Conservation (phyloP, 2,797 vertebrate species). For the Eulemur mongoz region DNA sequence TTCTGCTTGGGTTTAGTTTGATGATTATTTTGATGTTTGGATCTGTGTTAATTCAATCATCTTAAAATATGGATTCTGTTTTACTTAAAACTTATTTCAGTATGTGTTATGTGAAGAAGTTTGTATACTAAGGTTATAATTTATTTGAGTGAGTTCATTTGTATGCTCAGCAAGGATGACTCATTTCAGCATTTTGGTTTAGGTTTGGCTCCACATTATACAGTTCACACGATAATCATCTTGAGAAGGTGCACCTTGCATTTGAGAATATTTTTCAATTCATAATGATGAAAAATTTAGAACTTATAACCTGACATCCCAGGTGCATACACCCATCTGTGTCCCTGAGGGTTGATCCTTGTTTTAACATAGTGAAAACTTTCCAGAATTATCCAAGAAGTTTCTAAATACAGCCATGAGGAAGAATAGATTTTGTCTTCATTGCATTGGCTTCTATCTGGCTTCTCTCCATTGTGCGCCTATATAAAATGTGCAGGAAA, state of each 20-base stretch:
- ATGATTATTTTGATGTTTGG: background rate
- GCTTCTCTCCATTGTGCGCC: background rate
- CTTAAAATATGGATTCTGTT: background rate
- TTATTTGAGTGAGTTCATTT: background rate
- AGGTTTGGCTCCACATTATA: background rate
- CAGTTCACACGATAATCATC: background rate
- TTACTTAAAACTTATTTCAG: background rate
- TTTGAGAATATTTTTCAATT: background rate
- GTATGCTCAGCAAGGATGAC: background rate
- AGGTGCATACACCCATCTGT: no score
- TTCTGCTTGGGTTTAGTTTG: background rate
- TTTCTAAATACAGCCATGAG: no score
- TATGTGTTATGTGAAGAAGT: background rate
- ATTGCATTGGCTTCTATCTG: fast-evolving
- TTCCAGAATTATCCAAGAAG: background rate
- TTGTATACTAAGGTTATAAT: no score
- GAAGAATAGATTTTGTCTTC: background rate
- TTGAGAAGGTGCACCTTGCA: background rate
- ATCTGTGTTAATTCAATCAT: background rate
- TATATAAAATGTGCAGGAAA: background rate
- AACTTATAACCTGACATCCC: background rate
- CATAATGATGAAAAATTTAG: background rate
- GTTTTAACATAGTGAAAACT: background rate
- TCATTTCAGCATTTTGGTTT: background rate
- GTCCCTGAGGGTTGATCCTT: no score